These are phyloP conservation scores for Sarcophaga variegata DNA, from an alignment of 2,888 invertebrate species.

Conservation along the genomic window DNA sequence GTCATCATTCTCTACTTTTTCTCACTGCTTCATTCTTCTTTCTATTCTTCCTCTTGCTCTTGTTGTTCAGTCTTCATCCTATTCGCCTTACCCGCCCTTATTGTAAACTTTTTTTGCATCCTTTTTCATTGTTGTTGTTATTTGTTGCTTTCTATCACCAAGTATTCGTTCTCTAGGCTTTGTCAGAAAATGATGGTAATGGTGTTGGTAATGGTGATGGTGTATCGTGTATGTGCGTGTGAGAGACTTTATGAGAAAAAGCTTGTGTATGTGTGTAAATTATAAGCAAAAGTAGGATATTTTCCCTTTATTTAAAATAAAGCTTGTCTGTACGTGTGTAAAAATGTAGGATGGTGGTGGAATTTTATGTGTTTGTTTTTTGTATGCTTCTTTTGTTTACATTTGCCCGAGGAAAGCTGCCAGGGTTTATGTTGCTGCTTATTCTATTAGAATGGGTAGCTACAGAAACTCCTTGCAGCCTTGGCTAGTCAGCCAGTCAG, in stretches of 20 bases:
- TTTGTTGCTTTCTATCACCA: too few species aligned
- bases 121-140: background rate
- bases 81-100: slow-evolving; percentile 16
- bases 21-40: background rate
- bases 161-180: too few species aligned
- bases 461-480: background rate
- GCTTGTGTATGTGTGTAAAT: slow-evolving; percentile 27
- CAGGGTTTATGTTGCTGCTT: slow-evolving; percentile 30
- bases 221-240: background rate
- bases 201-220: too few species aligned
- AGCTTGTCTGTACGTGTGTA: slow-evolving; percentile 1
- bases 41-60: background rate
- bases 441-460: background rate
- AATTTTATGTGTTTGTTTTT: slow-evolving; percentile 56
- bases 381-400: background rate
- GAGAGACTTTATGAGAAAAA: background rate
- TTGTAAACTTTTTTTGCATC: slow-evolving; percentile 53
- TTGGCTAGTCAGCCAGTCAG: background rate
- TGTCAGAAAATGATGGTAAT: too few species aligned
- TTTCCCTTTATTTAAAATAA: slow-evolving; percentile 33
- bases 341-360: slow-evolving; percentile 55
- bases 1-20: background rate
- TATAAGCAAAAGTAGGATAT: slow-evolving; percentile 55
- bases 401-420: slow-evolving; percentile 32
- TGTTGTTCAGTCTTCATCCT: background rate